Evolutionary conservation across 2,888 invertebrate genomes (phyloP).

Genomic region (Parthenolecanium corni): DNA sequence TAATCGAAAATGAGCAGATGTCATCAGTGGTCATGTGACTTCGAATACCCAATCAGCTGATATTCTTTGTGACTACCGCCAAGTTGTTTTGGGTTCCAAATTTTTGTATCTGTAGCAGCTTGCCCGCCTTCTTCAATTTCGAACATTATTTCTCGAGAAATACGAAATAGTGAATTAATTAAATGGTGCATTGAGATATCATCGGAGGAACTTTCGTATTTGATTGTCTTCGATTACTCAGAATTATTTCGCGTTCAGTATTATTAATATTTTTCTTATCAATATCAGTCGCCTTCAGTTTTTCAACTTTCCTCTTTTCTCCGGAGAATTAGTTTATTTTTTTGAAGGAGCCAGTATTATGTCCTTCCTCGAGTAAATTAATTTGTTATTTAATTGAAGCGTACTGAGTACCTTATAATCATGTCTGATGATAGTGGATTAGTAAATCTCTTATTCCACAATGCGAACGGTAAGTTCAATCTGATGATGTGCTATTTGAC

Average conservation of each 20-base stretch:
- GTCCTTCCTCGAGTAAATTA: no score
- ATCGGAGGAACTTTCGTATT: no score
- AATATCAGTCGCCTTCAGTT: no score
- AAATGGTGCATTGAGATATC: no score
- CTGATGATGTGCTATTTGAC: neutral
- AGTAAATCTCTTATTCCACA: constrained; percentile 12
- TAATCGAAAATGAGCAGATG: no score
- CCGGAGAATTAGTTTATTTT: no score
- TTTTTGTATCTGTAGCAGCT: neutral
- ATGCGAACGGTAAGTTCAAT: constrained; percentile 14
- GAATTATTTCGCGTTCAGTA: neutral
- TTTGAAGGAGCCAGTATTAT: no score
- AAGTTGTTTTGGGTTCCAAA: constrained; percentile 26
- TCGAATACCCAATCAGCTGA: constrained; percentile 21
- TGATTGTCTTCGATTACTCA: neutral
- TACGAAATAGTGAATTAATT: no score
- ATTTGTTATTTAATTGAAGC: neutral
- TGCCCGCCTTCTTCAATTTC: no score
- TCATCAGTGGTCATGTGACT: constrained; percentile 20
- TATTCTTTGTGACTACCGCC: constrained; percentile 27
- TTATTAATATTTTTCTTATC: neutral
- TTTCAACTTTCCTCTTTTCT: no score
- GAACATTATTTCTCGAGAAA: no score
- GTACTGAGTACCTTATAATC: neutral
- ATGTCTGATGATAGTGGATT: constrained; percentile 18